These are phyloP conservation scores for Patella ulyssiponensis DNA, from an alignment of 2,888 invertebrate genomes.

Conservation along the genomic window DNA sequence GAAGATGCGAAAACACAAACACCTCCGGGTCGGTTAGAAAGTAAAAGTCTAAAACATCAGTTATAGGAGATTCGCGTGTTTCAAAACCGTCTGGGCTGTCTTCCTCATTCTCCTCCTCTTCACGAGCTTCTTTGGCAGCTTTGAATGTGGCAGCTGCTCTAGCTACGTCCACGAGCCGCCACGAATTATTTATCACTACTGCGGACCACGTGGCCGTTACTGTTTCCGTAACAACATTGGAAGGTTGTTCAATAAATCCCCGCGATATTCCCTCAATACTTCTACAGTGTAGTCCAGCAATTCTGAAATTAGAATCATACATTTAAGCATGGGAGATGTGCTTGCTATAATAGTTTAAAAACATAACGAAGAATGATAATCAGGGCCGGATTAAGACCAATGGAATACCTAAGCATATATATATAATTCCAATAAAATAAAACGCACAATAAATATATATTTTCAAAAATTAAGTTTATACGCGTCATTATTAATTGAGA, in stretches of 20 bases:
- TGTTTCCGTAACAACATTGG: slow-evolving; percentile 1
- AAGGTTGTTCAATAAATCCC: neutral
- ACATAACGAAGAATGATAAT: too few relatives aligned
- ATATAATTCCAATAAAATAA: too few relatives aligned
- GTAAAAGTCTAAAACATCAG: slow-evolving; percentile 45
- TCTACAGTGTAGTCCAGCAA: neutral
- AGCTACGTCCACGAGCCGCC: neutral
- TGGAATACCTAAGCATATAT: too few relatives aligned
- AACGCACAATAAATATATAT: too few relatives aligned
- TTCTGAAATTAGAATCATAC: neutral
- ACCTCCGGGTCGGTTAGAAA: slow-evolving; percentile 57
- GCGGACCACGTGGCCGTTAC: neutral
- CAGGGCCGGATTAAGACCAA: too few relatives aligned
- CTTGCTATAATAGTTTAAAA: too few relatives aligned
- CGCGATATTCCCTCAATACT: neutral
- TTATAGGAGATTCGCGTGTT: neutral
- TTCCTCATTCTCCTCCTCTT: neutral
- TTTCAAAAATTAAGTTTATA: too few relatives aligned
- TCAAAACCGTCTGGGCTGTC: neutral
- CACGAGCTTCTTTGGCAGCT: neutral
- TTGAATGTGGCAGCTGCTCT: neutral
- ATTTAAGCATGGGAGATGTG: too few relatives aligned
- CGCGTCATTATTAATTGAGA: too few relatives aligned
- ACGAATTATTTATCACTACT: neutral
- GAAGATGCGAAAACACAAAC: slow-evolving; percentile 57